These are phyloP conservation scores for Picathartes gymnocephalus DNA, from an alignment of 2,113 vertebrate species.

Conservation along the genomic window DNA sequence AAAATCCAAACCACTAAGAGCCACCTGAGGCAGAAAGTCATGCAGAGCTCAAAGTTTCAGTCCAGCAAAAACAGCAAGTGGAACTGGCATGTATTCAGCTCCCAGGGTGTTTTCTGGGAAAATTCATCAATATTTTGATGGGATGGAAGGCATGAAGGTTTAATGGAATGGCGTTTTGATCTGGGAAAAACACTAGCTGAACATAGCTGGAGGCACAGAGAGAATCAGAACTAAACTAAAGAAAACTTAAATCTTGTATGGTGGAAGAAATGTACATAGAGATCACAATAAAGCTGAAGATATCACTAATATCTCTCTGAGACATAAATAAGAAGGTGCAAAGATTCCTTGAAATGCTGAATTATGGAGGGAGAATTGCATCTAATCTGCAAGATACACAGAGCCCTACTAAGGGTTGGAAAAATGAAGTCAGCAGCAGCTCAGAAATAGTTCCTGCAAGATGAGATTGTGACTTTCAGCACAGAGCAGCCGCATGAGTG, in stretches of 20 bases:
- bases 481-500: not conserved
- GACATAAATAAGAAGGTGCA: not conserved
- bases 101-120: conserved; percentile 20
- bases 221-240: not conserved
- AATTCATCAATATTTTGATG: conserved; percentile 58
- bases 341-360: not conserved
- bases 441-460: not conserved
- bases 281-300: not conserved
- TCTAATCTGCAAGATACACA: not conserved
- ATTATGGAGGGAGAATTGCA: not conserved
- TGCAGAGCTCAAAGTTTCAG: conserved; percentile 46
- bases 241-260: not conserved
- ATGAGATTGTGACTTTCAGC: not conserved
- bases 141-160: conserved; percentile 48
- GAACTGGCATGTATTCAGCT: conserved; percentile 22
- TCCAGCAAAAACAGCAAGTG: not conserved
- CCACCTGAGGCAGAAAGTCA: conserved; percentile 40
- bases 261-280: not conserved
- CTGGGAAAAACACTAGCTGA: not conserved
- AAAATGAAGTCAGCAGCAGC: not conserved
- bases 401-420: not conserved
- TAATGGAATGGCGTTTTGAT: conserved; percentile 50
- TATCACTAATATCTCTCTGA: not conserved
- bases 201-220: conserved; percentile 12
- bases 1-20: conserved; percentile 20